phyloP scores from a whole-genome alignment of 2,888 invertebrate genomes.

The Pteria penguin region DNA sequence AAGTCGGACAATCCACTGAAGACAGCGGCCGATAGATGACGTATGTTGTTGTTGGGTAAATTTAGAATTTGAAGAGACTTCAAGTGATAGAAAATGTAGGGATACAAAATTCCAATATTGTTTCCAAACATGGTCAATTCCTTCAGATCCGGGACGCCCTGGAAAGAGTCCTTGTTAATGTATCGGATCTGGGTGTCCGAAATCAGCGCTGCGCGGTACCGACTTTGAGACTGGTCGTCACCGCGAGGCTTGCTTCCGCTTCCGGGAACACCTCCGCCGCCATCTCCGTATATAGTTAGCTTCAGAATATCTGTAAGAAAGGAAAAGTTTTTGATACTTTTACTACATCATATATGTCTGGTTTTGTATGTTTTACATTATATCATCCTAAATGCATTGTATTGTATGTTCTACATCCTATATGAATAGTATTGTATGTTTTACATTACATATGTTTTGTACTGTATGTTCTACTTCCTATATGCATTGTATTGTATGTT shows the following conservation, averaged over 20 bases:
- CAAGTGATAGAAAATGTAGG: slow-evolving; percentile 53
- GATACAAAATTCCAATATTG: slow-evolving; percentile 56
- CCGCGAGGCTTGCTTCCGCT: slow-evolving; percentile 5
- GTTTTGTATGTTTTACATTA: too few relatives aligned
- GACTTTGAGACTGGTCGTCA: slow-evolving; percentile 8
- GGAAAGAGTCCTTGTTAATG: slow-evolving; percentile 52
- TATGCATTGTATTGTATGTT: too few relatives aligned
- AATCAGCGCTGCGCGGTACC: slow-evolving; percentile 8
- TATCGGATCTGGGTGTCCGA: slow-evolving; percentile 52
- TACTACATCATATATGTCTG: too few relatives aligned
- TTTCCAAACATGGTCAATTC: slow-evolving; percentile 61
- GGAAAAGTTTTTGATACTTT: too few relatives aligned
- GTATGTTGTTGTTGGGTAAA: slow-evolving; percentile 60
- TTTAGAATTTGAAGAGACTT: slow-evolving; percentile 49
- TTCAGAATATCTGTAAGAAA: slow-evolving; percentile 54
- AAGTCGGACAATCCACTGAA: slow-evolving; percentile 51
- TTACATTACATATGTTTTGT: too few relatives aligned
- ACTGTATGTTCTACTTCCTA: too few relatives aligned
- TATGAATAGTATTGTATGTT: too few relatives aligned
- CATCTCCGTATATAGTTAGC: slow-evolving; percentile 58
- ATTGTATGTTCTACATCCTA: too few relatives aligned
- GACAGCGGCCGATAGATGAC: slow-evolving; percentile 60
- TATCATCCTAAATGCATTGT: too few relatives aligned
- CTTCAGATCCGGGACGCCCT: slow-evolving; percentile 42
- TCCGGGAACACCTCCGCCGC: slow-evolving; percentile 39